Evolutionary conservation across 1,140 invertebrate species (phyloP).

Genomic region (Aphelenchoides fujianensis): DNA sequence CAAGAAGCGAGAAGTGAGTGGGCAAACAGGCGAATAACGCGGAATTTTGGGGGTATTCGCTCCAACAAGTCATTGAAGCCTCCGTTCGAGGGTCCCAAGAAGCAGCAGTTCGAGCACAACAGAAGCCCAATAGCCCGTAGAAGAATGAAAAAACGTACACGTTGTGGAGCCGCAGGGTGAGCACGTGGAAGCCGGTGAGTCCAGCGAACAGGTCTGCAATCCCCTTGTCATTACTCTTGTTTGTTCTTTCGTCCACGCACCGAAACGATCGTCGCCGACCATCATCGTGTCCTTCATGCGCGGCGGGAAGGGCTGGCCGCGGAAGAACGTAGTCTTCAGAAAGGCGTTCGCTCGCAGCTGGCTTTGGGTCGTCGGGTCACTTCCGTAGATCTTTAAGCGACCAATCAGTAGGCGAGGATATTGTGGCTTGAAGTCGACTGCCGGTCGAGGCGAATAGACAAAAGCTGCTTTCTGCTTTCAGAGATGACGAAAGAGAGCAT

Average conservation of each 20-base stretch:
- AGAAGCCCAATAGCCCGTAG: no score
- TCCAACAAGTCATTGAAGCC: no score
- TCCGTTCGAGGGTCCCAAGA: no score
- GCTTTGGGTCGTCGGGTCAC: slow-evolving; percentile 20
- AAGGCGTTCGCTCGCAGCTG: slow-evolving; percentile 38
- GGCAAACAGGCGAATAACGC: not conserved
- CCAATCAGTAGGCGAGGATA: no score
- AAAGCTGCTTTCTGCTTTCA: no score
- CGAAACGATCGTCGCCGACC: slow-evolving; percentile 37
- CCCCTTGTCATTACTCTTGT: no score
- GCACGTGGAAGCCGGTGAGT: slow-evolving; percentile 34
- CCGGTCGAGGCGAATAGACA: no score
- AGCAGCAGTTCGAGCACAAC: no score
- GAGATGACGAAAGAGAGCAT: no score
- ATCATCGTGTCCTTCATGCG: slow-evolving; percentile 33
- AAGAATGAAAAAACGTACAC: slow-evolving; percentile 33
- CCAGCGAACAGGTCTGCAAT: slow-evolving; percentile 37
- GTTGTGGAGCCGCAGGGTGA: slow-evolving; percentile 50
- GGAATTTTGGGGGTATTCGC: not conserved
- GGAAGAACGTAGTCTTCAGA: slow-evolving; percentile 26
- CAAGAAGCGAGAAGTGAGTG: not conserved
- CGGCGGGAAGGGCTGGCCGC: slow-evolving; percentile 22
- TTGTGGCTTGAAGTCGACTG: not conserved
- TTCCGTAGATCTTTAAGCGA: not conserved
- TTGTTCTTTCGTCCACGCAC: no score